Base-by-base conservation (phyloP, 2,888 invertebrate species). In the Pheosia gnoma region DNA sequence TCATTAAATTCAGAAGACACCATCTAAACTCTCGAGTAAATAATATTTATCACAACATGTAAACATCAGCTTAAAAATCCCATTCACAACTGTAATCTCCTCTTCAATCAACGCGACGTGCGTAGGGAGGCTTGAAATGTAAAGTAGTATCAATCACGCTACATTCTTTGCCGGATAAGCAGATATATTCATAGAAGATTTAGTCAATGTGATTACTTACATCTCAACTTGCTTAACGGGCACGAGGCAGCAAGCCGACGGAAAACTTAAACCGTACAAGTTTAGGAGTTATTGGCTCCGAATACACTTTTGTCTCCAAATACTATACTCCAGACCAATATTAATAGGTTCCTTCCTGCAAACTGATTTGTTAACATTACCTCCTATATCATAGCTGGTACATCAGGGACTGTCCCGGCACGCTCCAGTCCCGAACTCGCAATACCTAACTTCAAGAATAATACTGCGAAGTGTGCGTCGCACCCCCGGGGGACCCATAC, bases 401-500 rank as follows among this genome's bases (percentile, higher is more conserved):
- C 75, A 64, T 70, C 59, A 54, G 75, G 75, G 75, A 77, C 59
- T 75, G 1, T 61, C 65, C 58, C 66, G 72, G 13, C 43, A 41
- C 41, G 43, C 57, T 45, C 60, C 71, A 65, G 69, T 68, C 73
- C 57, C 69, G 65, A 68, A 69, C 70, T 73, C 66, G 59, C 60
- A 65, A 67, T 67, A 72, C 63, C 67, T 68, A 77, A 75, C 76
- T 75, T 79, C 79, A 80, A 72, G 71, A 74, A 79, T 80, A 79
- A 82, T 78, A 77, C 69, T 71, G 72, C 77, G 72, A 75, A 75
- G 71, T 71, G 72, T 73, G 74, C 67, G 63, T 60, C 59, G 66
- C 57, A 58, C 55, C 82, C 87, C 83, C 79, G 38, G 43, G 84
- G 82, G 86, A 62, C 75, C 78, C 86, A 86, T 87, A 83, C 86